phyloP scores from a whole-genome alignment of 2,113 vertebrate species.

The Dicaeum eximium region DNA sequence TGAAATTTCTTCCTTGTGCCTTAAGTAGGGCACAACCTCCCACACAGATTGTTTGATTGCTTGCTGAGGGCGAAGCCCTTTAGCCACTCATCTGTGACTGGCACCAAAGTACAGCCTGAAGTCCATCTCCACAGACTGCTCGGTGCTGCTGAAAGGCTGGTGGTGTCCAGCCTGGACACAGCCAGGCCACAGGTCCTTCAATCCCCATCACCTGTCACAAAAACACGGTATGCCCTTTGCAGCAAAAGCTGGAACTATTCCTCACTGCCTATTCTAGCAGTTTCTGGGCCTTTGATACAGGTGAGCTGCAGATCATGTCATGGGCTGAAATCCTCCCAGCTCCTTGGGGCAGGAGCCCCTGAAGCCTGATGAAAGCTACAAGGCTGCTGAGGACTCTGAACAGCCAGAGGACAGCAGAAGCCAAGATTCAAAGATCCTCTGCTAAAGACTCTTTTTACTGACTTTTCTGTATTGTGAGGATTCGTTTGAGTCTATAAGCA shows the following conservation, averaged over 20 bases:
- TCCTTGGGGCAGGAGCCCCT: background rate
- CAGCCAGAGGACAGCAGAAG: background rate
- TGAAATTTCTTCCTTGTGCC: background rate
- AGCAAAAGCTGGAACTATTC: background rate
- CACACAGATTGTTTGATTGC: background rate
- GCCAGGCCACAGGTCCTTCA: background rate
- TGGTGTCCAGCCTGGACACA: too few relatives aligned
- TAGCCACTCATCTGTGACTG: background rate
- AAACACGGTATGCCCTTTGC: fast-evolving
- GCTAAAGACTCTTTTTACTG: background rate
- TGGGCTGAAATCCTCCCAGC: background rate
- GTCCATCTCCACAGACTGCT: background rate
- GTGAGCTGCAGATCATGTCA: background rate
- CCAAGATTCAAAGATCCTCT: background rate
- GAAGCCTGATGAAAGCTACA: background rate
- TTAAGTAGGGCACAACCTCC: background rate
- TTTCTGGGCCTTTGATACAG: background rate
- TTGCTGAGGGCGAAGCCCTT: background rate
- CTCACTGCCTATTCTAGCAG: background rate
- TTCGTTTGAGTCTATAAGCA: background rate
- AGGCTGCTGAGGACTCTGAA: background rate
- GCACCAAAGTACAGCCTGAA: background rate
- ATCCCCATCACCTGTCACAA: fast-evolving
- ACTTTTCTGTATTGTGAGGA: background rate
- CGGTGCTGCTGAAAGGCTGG: fast-evolving